Conservation (phyloP, 2,888 invertebrate species). For the Theodoxus fluviatilis region DNA sequence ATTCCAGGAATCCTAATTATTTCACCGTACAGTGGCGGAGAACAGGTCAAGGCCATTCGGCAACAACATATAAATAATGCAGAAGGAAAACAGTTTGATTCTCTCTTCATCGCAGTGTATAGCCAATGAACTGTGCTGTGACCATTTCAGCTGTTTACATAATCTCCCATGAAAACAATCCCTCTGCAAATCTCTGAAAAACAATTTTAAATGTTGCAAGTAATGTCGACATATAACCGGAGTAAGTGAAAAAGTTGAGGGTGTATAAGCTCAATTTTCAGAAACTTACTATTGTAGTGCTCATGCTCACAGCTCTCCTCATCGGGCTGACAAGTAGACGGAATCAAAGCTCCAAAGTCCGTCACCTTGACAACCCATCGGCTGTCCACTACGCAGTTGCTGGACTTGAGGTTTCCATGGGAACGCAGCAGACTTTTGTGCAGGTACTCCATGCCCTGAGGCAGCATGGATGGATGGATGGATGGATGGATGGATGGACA, state of each 20-base stretch:
- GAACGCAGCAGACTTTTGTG: constrained; percentile 62
- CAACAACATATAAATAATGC: neutral
- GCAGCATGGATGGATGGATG: neutral
- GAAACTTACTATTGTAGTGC: constrained; percentile 43
- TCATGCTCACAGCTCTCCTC: constrained; percentile 41
- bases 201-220: neutral
- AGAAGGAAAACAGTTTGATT: neutral
- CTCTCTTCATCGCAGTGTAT: neutral
- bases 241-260: neutral
- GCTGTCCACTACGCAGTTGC: constrained; percentile 86
- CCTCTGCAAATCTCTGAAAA: neutral
- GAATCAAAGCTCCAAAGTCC: constrained; percentile 74
- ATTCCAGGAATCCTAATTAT: too few relatives aligned
- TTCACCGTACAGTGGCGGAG: too few relatives aligned
- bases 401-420: constrained; percentile 84
- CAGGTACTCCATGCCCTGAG: constrained; percentile 52
- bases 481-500: neutral
- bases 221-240: neutral
- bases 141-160: neutral
- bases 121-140: too few relatives aligned
- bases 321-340: constrained; percentile 38
- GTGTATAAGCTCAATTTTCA: neutral
- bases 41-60: too few relatives aligned
- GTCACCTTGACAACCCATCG: constrained; percentile 85
- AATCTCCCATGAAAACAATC: neutral